Base-by-base conservation (phyloP, 2,797 vertebrate species). In the Intellagama lesueurii region DNA sequence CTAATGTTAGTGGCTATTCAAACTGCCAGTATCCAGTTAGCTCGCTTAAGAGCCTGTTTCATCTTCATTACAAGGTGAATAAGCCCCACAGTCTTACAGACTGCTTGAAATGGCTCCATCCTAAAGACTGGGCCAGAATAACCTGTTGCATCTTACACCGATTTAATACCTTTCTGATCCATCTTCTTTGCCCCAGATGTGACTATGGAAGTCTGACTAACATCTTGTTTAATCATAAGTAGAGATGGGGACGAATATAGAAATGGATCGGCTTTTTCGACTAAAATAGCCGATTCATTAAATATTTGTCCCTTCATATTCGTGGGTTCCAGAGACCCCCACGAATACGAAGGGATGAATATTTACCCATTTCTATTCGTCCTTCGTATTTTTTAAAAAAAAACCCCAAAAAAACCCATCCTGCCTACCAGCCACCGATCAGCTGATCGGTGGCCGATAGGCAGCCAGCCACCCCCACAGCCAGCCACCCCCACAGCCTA, bases 1-100 rank as follows among this genome's bases (percentile, higher is more conserved):
- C 60, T 90, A 77, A 90, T 87, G 14, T 4, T 26, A 82, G 64
- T 24, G 19, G 19, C 47, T 69, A 82, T 82, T 82, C 80, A 69
- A 77, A 69, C 47, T 82, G 79, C 82, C 70, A 83, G 60, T 28
- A 86, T 86, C 32, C 60, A 82, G 64, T 88, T 84, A 90, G 56
- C 7, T 68, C 40, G 24, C 24, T 87, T 73, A 83, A 86, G 64
- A 86, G 44, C 80, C 64, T 3, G 47, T 82, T 86, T 91, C 52
- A 49, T 83, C 73, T 86, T 88, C 84, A 73, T 91, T 86, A 83
- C 24, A 79, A 83, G 73, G 40, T 83, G 66, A 83, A 79, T 79
- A 83, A 78, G 12, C 72, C 72, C n/a, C 82, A 24, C 30, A 60
- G 40, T 83, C 73, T 77, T 76, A 49, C 52, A 89, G 56, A 9